phyloP scores from a whole-genome alignment of 2,113 vertebrate species.

The Eudyptes chrysolophus region DNA sequence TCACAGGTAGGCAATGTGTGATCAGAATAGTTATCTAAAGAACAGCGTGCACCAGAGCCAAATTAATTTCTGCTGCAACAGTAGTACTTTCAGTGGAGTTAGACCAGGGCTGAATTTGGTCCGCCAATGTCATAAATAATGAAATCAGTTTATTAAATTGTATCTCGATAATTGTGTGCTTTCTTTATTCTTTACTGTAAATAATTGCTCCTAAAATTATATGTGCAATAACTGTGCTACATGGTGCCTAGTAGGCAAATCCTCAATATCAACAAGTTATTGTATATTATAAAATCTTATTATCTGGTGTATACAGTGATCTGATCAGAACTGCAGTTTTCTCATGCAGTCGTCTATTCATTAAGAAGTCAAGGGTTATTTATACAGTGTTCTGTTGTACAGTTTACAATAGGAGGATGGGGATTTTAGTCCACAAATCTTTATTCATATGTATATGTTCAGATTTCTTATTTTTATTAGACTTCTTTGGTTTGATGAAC shows the following conservation, averaged over 20 bases:
- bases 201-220: background rate
- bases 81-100: background rate
- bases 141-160: background rate
- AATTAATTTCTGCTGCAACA: background rate
- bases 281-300: background rate
- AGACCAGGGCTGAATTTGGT: background rate
- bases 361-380: background rate
- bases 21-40: background rate
- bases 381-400: background rate
- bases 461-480: background rate
- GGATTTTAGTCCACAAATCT: background rate
- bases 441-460: background rate
- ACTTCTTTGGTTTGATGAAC: background rate
- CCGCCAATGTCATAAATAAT: background rate
- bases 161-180: background rate
- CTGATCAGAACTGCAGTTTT: conserved; percentile 2
- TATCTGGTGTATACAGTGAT: background rate
- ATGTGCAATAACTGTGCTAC: background rate
- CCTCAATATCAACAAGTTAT: background rate
- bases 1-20: conserved; percentile 83
- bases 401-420: background rate
- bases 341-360: background rate
- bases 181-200: background rate
- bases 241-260: background rate
- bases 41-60: background rate